A percentile compares a stretch with the other conserved stretches of the same genome.
phyloP scores from a whole-genome alignment of 2,797 vertebrate species.

The Cuniculus paca region DNA sequence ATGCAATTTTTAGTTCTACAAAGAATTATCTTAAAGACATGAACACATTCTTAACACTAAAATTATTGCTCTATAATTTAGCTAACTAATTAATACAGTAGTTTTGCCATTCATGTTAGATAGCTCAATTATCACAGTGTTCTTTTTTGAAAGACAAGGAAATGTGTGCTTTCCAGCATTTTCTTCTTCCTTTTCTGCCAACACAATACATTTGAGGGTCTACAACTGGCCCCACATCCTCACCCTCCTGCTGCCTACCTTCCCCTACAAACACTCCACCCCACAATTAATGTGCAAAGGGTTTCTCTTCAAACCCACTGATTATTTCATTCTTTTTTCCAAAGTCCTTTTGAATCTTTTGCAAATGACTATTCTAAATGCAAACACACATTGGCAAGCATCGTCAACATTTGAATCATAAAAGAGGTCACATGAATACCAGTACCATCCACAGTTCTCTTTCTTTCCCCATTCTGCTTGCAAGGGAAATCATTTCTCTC shows the following conservation, averaged over 20 bases:
- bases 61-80: not conserved
- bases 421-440: not conserved
- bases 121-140: not conserved
- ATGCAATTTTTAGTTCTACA: not conserved
- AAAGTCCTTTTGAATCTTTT: not conserved
- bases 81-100: not conserved
- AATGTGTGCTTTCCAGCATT: not conserved
- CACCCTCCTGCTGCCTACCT: accelerated
- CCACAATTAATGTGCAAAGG: not conserved
- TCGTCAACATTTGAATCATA: not conserved
- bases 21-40: not conserved
- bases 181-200: not conserved
- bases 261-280: not conserved
- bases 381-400: not conserved
- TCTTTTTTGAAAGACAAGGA: not conserved
- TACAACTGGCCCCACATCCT: not conserved
- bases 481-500: not conserved
- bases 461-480: not conserved
- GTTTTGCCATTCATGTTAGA: not conserved
- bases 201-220: not conserved
- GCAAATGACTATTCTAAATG: not conserved
- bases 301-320: not conserved
- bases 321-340: not conserved
- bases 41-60: not conserved
- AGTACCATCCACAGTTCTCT: too few relatives aligned